Conservation (phyloP, 2,113 vertebrate genomes). For the Montifringilla adamsi region DNA sequence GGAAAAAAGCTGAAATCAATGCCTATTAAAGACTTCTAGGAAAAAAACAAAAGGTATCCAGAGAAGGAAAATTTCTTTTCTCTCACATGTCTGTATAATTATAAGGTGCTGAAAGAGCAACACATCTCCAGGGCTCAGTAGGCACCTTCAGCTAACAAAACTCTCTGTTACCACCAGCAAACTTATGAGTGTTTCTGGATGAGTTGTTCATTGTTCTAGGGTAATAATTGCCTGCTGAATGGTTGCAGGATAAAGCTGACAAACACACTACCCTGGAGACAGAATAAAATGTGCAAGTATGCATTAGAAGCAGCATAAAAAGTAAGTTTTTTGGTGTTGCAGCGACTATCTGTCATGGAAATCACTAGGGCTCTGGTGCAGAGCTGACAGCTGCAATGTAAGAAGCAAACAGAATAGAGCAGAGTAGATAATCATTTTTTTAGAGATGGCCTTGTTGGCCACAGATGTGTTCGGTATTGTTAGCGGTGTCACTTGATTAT, state of each 20-base stretch:
- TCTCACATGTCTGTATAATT: background rate
- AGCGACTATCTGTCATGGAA: constrained; percentile 6
- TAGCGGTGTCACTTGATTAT: background rate
- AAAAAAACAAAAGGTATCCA: background rate
- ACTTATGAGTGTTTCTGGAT: background rate
- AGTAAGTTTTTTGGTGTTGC: background rate
- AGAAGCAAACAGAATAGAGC: background rate
- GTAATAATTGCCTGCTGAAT: constrained; percentile 19
- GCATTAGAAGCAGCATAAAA: background rate
- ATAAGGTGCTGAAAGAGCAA: background rate
- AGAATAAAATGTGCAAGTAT: background rate
- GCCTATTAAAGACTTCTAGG: background rate
- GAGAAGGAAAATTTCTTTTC: constrained; percentile 1
- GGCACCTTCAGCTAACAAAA: background rate
- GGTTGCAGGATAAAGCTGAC: background rate
- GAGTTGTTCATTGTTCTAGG: constrained; percentile 4
- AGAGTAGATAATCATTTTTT: background rate
- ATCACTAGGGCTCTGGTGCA: background rate
- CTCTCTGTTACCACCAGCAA: background rate
- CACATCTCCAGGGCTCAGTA: background rate
- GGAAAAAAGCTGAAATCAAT: constrained; percentile 41
- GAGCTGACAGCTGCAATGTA: background rate
- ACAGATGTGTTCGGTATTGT: background rate
- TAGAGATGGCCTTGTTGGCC: background rate
- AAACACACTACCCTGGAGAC: background rate